Evolutionary conservation across 1,140 invertebrate genomes (phyloP), one percentile per base, ranked within the genome.

Genomic region (Brachionus koreanus): DNA sequence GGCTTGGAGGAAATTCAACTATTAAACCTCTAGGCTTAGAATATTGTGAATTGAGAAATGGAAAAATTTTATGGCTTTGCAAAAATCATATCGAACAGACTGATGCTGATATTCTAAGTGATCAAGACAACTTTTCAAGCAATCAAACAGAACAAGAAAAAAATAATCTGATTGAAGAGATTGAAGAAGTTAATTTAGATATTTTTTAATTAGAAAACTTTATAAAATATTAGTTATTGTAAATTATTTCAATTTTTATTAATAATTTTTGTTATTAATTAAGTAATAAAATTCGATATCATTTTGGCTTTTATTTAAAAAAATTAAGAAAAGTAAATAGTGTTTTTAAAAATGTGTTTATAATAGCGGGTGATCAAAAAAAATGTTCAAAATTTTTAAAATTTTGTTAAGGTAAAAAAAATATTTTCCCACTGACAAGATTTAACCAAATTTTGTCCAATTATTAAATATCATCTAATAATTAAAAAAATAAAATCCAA

Each of bases 51-150:
- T 83, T 87, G n/a, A 86, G 85, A 23, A 87, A 85, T 84, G 87
- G 87, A n/a, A 87, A 87, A 84, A 84, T 87, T 46, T 84, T 85
- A 61, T 88, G 87, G 87, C 79, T 88, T 29, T 88, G 87, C 84
- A 67, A 84, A 4, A 69, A 84, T 16, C 86, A 88, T 76, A 84
- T 86, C 52, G 83, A 84, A 25, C 84, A 84, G 10, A 83, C 85
- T 16, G 83, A 85, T 42, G 77, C 49, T 13, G 37, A 75, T 25
- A 42, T 75, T 65, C 2, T 65, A 25, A 65, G 29, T 33, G 63
- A 65, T 65, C 63, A 65, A 12, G 49, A 57, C 19, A 65, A 33
- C n/a, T 12, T 65, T n/a, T 23, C 63, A n/a, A 13, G 25, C 33
- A 65, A 65, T 65, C 63, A 65, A 23, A 65, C 29, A 5, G 63